Base-by-base conservation (phyloP, 1,140 invertebrate genomes). In the Caenorhabditis elegans region DNA sequence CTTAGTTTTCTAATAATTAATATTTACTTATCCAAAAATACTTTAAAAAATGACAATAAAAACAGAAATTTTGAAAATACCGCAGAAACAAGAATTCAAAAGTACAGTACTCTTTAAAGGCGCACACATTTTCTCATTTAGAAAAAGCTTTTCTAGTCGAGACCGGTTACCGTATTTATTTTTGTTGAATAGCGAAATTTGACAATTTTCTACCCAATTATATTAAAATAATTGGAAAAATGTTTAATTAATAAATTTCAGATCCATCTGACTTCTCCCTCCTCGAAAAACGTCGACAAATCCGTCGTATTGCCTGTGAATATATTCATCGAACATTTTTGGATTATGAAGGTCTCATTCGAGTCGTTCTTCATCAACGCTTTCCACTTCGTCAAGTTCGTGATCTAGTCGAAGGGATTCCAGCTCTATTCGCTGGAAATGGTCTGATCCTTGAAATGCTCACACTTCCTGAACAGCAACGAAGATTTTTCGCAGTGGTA, bases 291-390 rank as follows among this genome's bases (percentile, higher is more conserved):
- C 60, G 60, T 22, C 34, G 11, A 6, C 60, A 39, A 22, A 70
- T 70, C n/a, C 60, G 34, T 8, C 15, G n/a, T 39, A 70, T 70
- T 34, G 60, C 60, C n/a, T 70, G 11, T 39, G 34, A 70, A 8
- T 70, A 34, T 26, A 70, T 70, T 3, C 60, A 70, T 39, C 60
- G 60, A 24, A 70, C 60, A 39, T 70, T 70, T 43, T 26, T 70
- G n/a, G 60, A 70, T n/a, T 31, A 70, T 17, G 60, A 70, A 43
- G 60, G 60, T 22, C 60, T 70, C 34, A 70, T 70, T 22, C 34
- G 34, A 70, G 34, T 70, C 8, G 60, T 43, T 22, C 60, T 70
- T 39, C 26, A 39, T 39, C 34, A 39, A 39, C 11, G 26, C 2
- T 31, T 70, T 43, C 60, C 60, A 24, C 34, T 70, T 19, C 60